Percentiles rank a stretch among this genome's conserved stretches.
phyloP scores from a whole-genome alignment of 2,113 vertebrate species.

The Helogale parvula region DNA sequence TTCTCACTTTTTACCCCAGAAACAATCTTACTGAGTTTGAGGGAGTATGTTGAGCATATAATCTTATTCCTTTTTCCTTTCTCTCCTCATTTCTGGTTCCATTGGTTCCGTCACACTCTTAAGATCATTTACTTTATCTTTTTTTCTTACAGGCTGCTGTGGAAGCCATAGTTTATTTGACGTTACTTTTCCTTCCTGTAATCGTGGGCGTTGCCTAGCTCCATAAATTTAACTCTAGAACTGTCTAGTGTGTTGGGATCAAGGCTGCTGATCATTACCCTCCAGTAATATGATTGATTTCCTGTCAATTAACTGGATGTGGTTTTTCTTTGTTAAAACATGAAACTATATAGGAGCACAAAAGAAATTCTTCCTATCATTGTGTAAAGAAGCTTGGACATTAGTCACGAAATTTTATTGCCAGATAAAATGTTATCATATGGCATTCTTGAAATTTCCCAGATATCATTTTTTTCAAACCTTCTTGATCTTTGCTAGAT shows the following conservation, averaged over 20 bases:
- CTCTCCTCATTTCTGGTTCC: background rate
- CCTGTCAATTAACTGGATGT: background rate
- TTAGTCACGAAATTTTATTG: background rate
- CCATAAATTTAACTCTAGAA: background rate
- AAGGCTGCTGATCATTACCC: background rate
- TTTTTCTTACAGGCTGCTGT: background rate
- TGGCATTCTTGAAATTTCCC: conserved; percentile 14
- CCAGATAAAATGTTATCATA: conserved; percentile 37
- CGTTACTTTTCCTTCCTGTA: background rate
- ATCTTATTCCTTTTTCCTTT: background rate
- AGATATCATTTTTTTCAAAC: conserved; percentile 16
- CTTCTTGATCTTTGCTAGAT: conserved; percentile 25
- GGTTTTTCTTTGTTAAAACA: background rate
- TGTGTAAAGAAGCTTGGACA: background rate
- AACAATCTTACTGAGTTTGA: background rate
- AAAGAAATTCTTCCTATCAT: background rate
- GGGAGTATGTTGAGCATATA: background rate
- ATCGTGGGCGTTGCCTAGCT: background rate
- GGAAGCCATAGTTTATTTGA: background rate
- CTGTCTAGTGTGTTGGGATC: background rate
- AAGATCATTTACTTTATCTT: background rate
- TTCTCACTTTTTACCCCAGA: background rate
- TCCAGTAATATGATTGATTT: background rate
- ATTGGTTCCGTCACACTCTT: background rate
- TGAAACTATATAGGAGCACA: background rate